Evolutionary conservation across 2,888 invertebrate species (phyloP).

Genomic region (Oscheius sp.): DNA sequence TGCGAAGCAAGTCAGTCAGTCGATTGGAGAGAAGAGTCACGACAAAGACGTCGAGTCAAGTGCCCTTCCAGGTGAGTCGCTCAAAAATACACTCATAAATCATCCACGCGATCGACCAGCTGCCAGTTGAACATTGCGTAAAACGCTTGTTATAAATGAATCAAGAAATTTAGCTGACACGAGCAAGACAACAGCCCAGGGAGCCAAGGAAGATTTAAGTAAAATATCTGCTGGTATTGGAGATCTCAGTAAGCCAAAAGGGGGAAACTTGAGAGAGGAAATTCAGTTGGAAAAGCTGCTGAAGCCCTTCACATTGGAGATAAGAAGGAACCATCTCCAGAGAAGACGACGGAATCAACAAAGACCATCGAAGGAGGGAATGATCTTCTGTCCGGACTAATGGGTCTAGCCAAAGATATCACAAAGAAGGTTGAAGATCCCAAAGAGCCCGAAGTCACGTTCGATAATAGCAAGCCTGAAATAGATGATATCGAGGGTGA

Average conservation of each 20-base stretch:
- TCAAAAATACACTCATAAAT: too few relatives aligned
- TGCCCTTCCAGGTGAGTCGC: too few relatives aligned
- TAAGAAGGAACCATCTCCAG: not conserved
- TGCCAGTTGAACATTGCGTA: too few relatives aligned
- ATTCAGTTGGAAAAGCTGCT: not conserved
- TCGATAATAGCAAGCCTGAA: conserved; percentile 1
- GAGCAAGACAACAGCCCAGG: not conserved
- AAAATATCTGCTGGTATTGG: not conserved
- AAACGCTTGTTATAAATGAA: too few relatives aligned
- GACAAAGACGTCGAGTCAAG: too few relatives aligned
- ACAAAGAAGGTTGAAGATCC: conserved; percentile 10
- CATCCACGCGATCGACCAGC: not conserved
- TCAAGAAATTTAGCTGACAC: not conserved
- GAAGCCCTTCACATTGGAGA: not conserved
- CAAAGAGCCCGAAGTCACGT: not conserved
- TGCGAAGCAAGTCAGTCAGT: conserved; percentile 9
- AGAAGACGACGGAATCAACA: too few relatives aligned
- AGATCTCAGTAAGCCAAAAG: not conserved
- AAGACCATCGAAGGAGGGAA: too few relatives aligned
- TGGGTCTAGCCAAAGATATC: conserved; percentile 20
- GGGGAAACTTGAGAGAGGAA: not conserved
- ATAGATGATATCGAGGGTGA: conserved; percentile 20
- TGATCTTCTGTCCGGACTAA: conserved; percentile 13
- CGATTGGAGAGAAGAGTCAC: conserved; percentile 4
- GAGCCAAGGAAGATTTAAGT: not conserved